A percentile compares a stretch with the other conserved stretches of the same genome.
phyloP scores from a whole-genome alignment of 92 coral and sea anemone genomes.

The Blastomussa wellsi region DNA sequence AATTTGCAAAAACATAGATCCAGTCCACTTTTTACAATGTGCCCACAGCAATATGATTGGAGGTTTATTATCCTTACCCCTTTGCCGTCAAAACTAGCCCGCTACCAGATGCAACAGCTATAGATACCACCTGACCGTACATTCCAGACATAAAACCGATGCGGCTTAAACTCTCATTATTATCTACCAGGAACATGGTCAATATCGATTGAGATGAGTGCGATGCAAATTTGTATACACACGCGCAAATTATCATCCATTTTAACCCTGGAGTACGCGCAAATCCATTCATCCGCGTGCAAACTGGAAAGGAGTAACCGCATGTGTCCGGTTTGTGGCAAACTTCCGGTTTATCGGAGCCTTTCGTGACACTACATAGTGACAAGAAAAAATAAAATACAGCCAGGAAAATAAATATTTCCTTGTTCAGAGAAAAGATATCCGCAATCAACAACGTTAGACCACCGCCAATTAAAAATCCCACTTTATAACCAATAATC shows the following conservation, averaged over 20 bases:
- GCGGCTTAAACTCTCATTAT: conserved; percentile 60
- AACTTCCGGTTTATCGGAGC: conserved; percentile 37
- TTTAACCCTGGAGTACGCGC: conserved; percentile 60
- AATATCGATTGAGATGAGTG: conserved; percentile 83
- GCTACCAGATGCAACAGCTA: conserved; percentile 60
- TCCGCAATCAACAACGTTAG: conserved; percentile 68
- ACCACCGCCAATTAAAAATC: conserved; percentile 85
- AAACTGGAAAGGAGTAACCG: not conserved
- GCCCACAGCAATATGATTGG: too few relatives aligned
- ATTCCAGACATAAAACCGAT: conserved; percentile 86
- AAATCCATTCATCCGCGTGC: conserved; percentile 18
- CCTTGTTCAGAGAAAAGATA: conserved; percentile 42
- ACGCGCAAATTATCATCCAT: conserved; percentile 81
- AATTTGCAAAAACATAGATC: too few relatives aligned
- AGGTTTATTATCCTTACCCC: conserved; percentile 44
- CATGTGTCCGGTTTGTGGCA: conserved; percentile 22
- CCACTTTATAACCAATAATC: conserved; percentile 82
- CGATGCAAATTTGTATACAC: conserved; percentile 84
- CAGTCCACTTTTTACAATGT: too few relatives aligned
- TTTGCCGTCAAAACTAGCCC: conserved; percentile 54
- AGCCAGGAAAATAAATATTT: conserved; percentile 48
- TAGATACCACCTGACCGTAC: conserved; percentile 78
- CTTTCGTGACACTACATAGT: conserved; percentile 25
- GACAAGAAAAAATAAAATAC: conserved; percentile 41
- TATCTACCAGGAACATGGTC: conserved; percentile 90